These are phyloP conservation scores for Steinernema feltiae DNA, from an alignment of 1,140 invertebrate genomes.

Conservation along the genomic window DNA sequence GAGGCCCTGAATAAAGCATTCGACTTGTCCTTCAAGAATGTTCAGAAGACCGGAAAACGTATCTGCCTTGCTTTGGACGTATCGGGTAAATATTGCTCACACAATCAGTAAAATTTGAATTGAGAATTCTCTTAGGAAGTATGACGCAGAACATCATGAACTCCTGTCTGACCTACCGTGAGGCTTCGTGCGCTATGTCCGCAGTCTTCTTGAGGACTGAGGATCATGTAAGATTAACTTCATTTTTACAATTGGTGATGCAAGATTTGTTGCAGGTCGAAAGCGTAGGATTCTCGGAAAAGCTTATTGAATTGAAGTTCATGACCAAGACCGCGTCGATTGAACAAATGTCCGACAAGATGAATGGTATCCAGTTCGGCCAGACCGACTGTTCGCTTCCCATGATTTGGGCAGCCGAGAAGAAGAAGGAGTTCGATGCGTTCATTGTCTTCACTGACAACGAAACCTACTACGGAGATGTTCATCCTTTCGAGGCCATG, in stretches of 20 bases:
- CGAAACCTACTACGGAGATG: constrained; percentile 46
- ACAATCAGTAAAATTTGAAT: too few species aligned
- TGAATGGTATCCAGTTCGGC: constrained; percentile 53
- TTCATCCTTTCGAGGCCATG: constrained; percentile 61
- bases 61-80: constrained; percentile 66
- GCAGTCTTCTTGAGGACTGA: constrained; percentile 49
- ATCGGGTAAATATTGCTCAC: constrained; percentile 60
- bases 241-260: constrained; percentile 17
- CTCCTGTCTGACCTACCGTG: constrained; percentile 58
- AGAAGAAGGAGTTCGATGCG: constrained; percentile 65
- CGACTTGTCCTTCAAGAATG: constrained; percentile 60
- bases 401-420: constrained; percentile 64
- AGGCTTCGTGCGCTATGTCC: constrained; percentile 56
- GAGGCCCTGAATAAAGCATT: constrained; percentile 58
- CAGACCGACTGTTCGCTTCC: constrained; percentile 62
- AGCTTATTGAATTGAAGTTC: constrained; percentile 40
- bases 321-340: constrained; percentile 41
- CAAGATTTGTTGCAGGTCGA: constrained; percentile 30
- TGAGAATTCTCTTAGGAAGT: too few species aligned
- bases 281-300: constrained; percentile 40
- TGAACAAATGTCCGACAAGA: constrained; percentile 46
- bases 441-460: constrained; percentile 60
- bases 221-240: constrained; percentile 19
- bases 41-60: constrained; percentile 62
- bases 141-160: too few species aligned